Evolutionary conservation across 1,140 invertebrate species (phyloP).

Genomic region (Danaus plexippus): DNA sequence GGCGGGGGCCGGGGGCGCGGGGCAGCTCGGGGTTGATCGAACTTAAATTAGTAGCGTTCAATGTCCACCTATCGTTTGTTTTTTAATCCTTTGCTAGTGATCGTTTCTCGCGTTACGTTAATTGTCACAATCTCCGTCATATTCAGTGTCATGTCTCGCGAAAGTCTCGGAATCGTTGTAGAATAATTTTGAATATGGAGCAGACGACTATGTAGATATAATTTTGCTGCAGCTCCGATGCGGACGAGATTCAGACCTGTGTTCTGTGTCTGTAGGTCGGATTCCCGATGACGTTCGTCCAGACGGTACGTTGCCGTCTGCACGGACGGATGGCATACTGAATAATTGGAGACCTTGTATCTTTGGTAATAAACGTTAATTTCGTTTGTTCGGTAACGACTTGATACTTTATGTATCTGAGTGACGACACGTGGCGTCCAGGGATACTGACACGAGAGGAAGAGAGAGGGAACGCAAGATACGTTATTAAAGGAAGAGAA

Average conservation of each 20-base stretch:
- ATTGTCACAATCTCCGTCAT: not conserved
- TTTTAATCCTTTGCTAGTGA: conserved; percentile 13
- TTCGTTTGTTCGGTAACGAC: conserved; percentile 32
- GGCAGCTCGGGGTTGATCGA: conserved; percentile 55
- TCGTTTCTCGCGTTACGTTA: not conserved
- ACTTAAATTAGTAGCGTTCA: conserved; percentile 60
- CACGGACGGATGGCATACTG: conserved; percentile 18
- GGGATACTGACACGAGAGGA: conserved; percentile 34
- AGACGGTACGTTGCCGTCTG: conserved; percentile 6
- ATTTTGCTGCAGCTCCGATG: not conserved
- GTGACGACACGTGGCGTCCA: conserved; percentile 41
- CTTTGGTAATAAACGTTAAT: conserved; percentile 39
- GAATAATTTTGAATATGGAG: conserved; percentile 32
- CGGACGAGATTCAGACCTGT: conserved; percentile 23
- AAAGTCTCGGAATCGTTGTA: conserved; percentile 14
- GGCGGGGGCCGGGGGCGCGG: conserved; percentile 24
- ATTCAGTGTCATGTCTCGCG: conserved; percentile 6
- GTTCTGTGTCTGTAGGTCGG: conserved; percentile 16
- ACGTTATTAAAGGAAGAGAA: conserved; percentile 51
- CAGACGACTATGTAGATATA: conserved; percentile 22
- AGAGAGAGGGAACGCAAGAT: conserved; percentile 40
- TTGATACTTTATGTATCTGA: conserved; percentile 38
- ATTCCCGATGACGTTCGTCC: conserved; percentile 10
- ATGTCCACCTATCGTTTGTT: conserved; percentile 42
- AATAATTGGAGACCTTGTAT: conserved; percentile 47